phyloP scores from a whole-genome alignment of 2,888 invertebrate species.

The Drosophila buzzatii region DNA sequence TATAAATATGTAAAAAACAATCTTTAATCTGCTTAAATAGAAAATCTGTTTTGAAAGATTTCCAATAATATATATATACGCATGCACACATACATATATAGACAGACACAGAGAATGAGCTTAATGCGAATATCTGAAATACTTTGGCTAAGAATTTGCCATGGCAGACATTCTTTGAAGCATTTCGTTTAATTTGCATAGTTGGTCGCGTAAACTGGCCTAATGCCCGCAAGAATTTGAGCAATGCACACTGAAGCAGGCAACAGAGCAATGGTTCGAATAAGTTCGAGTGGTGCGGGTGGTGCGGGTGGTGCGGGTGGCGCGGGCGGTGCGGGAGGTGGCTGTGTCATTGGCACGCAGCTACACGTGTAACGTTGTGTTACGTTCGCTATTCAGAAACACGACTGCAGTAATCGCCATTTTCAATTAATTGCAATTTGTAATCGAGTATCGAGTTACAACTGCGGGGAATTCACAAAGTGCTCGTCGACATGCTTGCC shows the following conservation, averaged over 20 bases:
- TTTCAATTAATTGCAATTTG: conserved; percentile 83
- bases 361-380: conserved; percentile 30
- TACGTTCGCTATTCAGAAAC: conserved; percentile 32
- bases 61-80: neutral
- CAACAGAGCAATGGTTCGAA: conserved; percentile 23
- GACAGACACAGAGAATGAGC: neutral
- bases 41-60: neutral
- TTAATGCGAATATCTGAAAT: conserved; percentile 17
- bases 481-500: conserved; percentile 54
- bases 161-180: conserved; percentile 58
- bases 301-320: neutral
- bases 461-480: conserved; percentile 44
- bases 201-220: conserved; percentile 32
- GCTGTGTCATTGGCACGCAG: conserved; percentile 6
- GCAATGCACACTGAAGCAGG: conserved; percentile 44
- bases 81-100: neutral
- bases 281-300: neutral
- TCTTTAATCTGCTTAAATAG: neutral
- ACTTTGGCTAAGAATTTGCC: conserved; percentile 60
- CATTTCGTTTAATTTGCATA: conserved; percentile 60
- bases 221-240: conserved; percentile 70
- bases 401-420: conserved; percentile 70
- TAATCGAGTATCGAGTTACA: conserved; percentile 81
- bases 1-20: neutral
- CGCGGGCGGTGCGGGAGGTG: neutral